Evolutionary conservation across 2,113 vertebrate species (phyloP).

Genomic region (Lutjanus erythropterus): DNA sequence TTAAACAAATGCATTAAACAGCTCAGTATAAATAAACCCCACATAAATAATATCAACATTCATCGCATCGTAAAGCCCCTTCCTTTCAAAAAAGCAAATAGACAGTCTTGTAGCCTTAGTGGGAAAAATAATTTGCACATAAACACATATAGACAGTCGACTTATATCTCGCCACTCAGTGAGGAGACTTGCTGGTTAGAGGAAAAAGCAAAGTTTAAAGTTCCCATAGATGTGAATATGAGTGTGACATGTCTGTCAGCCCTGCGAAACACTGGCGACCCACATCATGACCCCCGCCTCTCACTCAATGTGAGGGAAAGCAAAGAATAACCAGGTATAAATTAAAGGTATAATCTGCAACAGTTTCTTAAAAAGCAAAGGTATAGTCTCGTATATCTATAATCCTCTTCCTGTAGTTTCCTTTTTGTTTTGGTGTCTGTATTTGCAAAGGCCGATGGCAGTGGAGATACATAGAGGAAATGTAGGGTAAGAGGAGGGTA

Average conservation of each 20-base stretch:
- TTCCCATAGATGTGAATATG: background rate
- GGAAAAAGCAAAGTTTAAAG: background rate
- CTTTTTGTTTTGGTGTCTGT: too few relatives aligned
- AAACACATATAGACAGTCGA: background rate
- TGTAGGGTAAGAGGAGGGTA: too few relatives aligned
- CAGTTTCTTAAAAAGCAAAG: too few relatives aligned
- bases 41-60: conserved; percentile 24
- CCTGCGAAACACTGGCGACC: background rate
- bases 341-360: too few relatives aligned
- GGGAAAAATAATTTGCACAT: conserved; percentile 16
- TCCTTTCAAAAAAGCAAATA: conserved; percentile 18
- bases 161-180: background rate
- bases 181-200: background rate
- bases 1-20: conserved; percentile 22
- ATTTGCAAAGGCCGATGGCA: too few relatives aligned
- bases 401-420: too few relatives aligned
- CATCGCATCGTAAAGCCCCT: background rate
- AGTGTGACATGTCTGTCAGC: background rate
- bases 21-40: conserved; percentile 23
- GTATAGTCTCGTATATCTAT: too few relatives aligned
- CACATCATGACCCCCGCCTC: background rate
- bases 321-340: background rate
- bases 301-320: background rate
- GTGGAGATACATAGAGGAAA: too few relatives aligned
- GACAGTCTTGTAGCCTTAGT: background rate